Base-by-base conservation (phyloP, 1,140 invertebrate species). In the Macrobrachium rosenbergii region DNA sequence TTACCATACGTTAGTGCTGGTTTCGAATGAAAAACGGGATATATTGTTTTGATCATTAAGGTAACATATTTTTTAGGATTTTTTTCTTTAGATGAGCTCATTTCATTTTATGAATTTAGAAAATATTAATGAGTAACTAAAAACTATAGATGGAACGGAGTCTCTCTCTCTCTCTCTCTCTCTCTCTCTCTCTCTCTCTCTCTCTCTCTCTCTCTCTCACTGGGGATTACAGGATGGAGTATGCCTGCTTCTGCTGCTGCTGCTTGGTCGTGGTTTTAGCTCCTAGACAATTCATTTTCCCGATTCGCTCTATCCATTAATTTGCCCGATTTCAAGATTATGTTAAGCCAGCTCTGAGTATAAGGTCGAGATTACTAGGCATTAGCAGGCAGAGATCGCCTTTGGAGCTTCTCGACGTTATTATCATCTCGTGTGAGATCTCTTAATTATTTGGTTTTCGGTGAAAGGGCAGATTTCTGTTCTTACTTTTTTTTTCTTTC, bases 221-320 rank as follows among this genome's bases (percentile, higher is more conserved):
- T 3, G 64, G 17, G 17, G 64, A 28, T 14, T 28, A 8, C 7
- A 21, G 64, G 64, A 67, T n/a, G 19, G 64, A 16, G 17, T 21
- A 28, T n/a, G 17, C 23, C 19, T 67, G 63, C 21, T 19, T 5
- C 19, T 67, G 5, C 23, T 67, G 64, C 23, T 8, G 8, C 19
- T 67, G 64, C 23, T n/a, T 67, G 28, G 28, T 37, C 28, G 28
- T 37, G 52, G 60, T 79, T 63, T 79, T 63, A 72, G 63, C 64
- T 82, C 80, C 60, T 67, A 72, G 19, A 72, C 80, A 72, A 82
- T 82, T 82, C 80, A 82, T 82, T 82, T 72, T 82, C 80, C 80
- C n/a, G 80, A 82, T 72, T 72, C 64, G 37, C 52, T 82, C 72
- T 82, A 52, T 73, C 80, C 80, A 82, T 72, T 82, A 82, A 67